phyloP scores from a whole-genome alignment of 2,113 vertebrate genomes.

The Embiotoca jacksoni region DNA sequence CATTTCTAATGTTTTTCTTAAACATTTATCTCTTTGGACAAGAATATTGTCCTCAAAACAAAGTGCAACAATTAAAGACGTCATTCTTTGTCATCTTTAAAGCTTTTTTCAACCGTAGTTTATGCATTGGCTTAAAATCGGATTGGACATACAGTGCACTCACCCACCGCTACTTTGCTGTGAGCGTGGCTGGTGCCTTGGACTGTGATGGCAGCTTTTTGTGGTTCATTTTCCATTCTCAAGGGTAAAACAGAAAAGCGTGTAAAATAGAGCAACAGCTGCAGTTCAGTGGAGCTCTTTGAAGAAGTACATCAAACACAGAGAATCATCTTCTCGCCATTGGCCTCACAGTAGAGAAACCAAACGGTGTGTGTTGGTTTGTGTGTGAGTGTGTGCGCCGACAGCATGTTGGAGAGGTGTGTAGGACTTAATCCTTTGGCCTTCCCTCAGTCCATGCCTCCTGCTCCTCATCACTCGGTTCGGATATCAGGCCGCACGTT shows the following conservation, averaged over 20 bases:
- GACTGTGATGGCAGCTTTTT: conserved; percentile 61
- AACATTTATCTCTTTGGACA: not conserved
- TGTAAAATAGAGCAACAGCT: conserved; percentile 76
- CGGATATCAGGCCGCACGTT: conserved; percentile 44
- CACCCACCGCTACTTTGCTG: conserved; percentile 7
- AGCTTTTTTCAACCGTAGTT: not conserved
- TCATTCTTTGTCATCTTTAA: not conserved
- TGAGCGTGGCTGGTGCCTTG: conserved; percentile 32
- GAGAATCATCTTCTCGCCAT: conserved; percentile 68
- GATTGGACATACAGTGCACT: not conserved
- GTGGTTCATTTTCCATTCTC: conserved; percentile 71
- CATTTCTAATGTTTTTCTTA: conserved; percentile 1
- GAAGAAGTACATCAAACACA: conserved; percentile 84
- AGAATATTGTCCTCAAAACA: not conserved
- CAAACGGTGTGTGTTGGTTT: not conserved
- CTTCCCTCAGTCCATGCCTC: conserved; percentile 49
- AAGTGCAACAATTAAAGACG: not conserved
- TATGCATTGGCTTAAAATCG: not conserved
- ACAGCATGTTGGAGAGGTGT: conserved; percentile 63
- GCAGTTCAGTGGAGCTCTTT: conserved; percentile 78
- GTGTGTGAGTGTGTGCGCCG: conserved; percentile 18
- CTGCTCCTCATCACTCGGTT: conserved; percentile 52
- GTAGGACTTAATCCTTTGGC: conserved; percentile 68
- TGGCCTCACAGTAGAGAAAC: conserved; percentile 60
- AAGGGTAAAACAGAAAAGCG: conserved; percentile 67